Percentiles rank a stretch among this genome's conserved stretches.
These are phyloP conservation scores for Uromys caudimaculatus DNA, from an alignment of 2,797 vertebrate genomes.

Conservation along the genomic window DNA sequence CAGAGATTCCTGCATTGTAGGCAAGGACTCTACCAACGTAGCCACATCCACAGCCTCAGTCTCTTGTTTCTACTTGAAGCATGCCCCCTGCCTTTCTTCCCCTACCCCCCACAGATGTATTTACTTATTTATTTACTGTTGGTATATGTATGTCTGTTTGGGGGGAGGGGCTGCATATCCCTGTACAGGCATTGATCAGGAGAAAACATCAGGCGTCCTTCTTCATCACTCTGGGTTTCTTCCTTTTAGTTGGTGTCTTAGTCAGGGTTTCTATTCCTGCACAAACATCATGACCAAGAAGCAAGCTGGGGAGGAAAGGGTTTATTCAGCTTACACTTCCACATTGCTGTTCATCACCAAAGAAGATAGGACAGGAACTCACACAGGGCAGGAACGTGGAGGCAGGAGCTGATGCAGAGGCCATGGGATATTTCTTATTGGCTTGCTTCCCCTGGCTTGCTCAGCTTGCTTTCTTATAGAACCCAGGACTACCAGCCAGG, in stretches of 20 bases:
- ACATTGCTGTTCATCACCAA: not conserved
- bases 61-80: not conserved
- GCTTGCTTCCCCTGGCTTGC: not conserved
- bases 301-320: not conserved
- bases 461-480: not conserved
- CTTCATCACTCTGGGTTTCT: not conserved
- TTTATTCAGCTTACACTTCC: not conserved
- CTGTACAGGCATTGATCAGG: not conserved
- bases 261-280: too few species aligned
- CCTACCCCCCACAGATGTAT: not conserved
- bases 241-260: too few species aligned
- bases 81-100: not conserved
- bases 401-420: not conserved
- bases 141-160: too few species aligned
- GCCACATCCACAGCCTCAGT: not conserved
- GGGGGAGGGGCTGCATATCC: not conserved
- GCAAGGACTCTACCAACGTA: not conserved
- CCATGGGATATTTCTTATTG: not conserved
- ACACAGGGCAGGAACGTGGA: not conserved
- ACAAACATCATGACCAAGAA: too few species aligned
- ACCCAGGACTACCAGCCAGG: not conserved
- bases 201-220: not conserved
- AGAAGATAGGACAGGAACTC: not conserved
- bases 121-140: not conserved
- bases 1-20: not conserved